These are phyloP conservation scores for Alitta virens DNA, from an alignment of 2,888 invertebrate species.

Conservation along the genomic window DNA sequence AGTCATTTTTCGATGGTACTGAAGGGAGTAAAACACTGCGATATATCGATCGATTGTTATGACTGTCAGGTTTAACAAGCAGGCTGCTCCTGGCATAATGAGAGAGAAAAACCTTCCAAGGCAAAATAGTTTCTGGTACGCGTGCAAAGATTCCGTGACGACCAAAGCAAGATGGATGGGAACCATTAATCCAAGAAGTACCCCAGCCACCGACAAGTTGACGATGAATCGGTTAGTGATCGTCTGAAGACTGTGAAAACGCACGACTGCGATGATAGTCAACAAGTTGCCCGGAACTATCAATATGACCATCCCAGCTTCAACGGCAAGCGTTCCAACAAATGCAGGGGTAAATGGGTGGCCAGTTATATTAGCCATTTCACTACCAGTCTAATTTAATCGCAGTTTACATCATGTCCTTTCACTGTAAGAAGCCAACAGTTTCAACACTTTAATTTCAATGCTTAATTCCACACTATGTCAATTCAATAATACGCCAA, in stretches of 20 bases:
- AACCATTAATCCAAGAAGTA: background rate
- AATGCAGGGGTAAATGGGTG: background rate
- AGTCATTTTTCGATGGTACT: conserved; percentile 50
- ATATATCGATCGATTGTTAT: conserved; percentile 17
- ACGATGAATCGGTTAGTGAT: background rate
- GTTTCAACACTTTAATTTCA: no score
- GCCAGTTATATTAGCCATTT: no score
- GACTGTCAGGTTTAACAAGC: background rate
- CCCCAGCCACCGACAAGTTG: background rate
- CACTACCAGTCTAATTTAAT: no score
- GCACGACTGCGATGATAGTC: background rate
- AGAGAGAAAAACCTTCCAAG: background rate
- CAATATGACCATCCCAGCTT: background rate
- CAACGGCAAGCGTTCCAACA: background rate
- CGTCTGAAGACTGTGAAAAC: background rate
- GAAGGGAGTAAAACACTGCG: conserved; percentile 31
- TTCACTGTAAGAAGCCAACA: no score
- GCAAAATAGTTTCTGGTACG: background rate
- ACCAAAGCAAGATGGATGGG: background rate
- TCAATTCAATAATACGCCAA: no score
- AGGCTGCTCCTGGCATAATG: background rate
- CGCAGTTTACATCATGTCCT: no score
- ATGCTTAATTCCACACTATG: no score
- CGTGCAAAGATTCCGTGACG: background rate
- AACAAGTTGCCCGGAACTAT: background rate